Conservation (phyloP, 2,797 vertebrate genomes). For the Pangasius djambal region DNA sequence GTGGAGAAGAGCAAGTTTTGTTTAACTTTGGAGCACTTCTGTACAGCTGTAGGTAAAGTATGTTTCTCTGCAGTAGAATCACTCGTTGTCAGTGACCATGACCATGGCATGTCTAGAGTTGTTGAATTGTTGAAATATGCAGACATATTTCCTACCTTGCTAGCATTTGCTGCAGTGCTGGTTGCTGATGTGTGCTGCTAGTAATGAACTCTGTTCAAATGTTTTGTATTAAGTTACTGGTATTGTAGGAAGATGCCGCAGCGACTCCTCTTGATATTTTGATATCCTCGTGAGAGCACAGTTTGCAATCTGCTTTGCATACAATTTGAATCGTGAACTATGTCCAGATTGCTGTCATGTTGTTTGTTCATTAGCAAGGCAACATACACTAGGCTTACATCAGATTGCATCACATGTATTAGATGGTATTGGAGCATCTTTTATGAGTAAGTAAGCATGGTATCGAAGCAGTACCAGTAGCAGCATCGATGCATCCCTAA, state of each 20-base stretch:
- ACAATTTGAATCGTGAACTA: neutral
- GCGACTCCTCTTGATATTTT: neutral
- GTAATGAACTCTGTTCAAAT: neutral
- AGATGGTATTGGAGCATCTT: neutral
- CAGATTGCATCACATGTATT: neutral
- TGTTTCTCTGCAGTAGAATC: neutral
- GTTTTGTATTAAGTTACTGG: neutral
- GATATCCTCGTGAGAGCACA: neutral
- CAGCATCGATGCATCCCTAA: neutral
- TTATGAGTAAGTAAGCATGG: neutral
- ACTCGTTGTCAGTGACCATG: too few relatives aligned
- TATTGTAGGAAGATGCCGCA: neutral
- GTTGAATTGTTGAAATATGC: neutral
- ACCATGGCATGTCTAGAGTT: neutral
- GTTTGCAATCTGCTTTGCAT: neutral
- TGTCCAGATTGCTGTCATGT: neutral
- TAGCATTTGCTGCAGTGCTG: neutral
- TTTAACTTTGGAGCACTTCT: neutral
- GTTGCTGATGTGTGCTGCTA: neutral
- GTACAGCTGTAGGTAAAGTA: neutral
- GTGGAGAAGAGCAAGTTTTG: neutral
- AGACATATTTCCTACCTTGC: neutral
- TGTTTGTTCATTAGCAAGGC: neutral
- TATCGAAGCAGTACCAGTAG: neutral
- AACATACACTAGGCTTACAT: neutral